Evolutionary conservation across 1,140 invertebrate genomes (phyloP).

Genomic region (Sycobia sp.): DNA sequence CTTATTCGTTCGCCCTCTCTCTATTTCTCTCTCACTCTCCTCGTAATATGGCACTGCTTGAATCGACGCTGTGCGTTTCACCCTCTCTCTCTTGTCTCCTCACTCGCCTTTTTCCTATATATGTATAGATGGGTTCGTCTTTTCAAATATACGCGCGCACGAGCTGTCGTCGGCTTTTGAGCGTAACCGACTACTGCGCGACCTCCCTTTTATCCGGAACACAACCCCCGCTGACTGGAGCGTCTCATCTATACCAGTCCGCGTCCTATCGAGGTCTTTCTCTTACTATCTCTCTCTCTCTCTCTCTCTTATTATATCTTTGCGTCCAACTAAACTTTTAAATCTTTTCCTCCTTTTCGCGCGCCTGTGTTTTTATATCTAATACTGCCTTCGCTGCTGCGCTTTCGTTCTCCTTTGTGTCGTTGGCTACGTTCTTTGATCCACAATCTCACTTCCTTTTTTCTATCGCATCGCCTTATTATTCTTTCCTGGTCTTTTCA

Average conservation of each 20-base stretch:
- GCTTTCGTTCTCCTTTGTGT: background rate
- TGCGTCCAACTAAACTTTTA: conserved; percentile 34
- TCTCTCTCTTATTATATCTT: conserved; percentile 20
- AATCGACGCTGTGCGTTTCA: too few species aligned
- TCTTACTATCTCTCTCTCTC: background rate
- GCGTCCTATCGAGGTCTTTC: too few species aligned
- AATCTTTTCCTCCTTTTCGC: conserved; percentile 13
- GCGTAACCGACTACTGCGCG: background rate
- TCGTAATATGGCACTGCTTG: too few species aligned
- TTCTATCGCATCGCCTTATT: too few species aligned
- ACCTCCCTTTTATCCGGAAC: background rate
- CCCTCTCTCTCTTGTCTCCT: too few species aligned
- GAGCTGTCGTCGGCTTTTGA: background rate
- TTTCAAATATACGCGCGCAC: background rate
- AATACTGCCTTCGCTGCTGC: background rate
- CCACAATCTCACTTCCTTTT: background rate
- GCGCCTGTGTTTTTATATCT: background rate
- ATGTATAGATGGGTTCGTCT: too few species aligned
- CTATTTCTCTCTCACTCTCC: too few species aligned
- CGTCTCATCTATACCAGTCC: too few species aligned
- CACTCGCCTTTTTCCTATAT: too few species aligned
- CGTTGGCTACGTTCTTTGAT: background rate
- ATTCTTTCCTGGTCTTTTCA: too few species aligned
- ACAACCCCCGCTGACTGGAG: background rate
- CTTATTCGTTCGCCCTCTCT: background rate